Evolutionary conservation across 1,140 invertebrate species (phyloP), one percentile per base, ranked within the genome.

Genomic region (Psix sp.): DNA sequence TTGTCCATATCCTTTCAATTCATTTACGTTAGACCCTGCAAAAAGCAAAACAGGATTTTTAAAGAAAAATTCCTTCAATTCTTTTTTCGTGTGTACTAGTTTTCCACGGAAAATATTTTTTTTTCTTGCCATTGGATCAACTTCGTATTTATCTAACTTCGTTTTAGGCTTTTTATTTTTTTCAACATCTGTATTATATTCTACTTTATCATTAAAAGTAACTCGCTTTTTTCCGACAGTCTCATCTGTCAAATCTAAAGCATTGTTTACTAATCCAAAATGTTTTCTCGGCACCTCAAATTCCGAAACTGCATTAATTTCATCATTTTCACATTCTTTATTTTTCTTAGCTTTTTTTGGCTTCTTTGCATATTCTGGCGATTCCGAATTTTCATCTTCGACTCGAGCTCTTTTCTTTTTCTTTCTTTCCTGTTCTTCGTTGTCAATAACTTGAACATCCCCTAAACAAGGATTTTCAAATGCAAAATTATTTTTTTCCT

Each of bases 81-180:
- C 63, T 42, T 62, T 81, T 60, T 83, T 86, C 0, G 77, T 62
- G 35, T 65, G 17, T 38, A 35, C 26, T 14, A 63, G 29, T n/a
- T 18, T 68, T 36, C 48, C 10, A 1, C 33, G 56, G 11, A 26
- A 20, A 3, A 21, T 38, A 5, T 59, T 57, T 35, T 31, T 29
- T 5, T 21, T 38, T 42, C 40, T 45, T 5, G 13, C 5, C 10
- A 48, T 86, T n/a, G 70, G 66, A 60, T 78, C 81, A 10, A 87
- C 77, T 56, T 86, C 85, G 49, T 83, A 85, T 74, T 82, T 85
- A 48, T 86, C 85, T 7, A 86, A 68, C 45, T 78, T 86, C 5
- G 36, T 67, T n/a, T 56, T 78, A 15, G 63, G 74, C 11, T 80
- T 83, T 17, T 79, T 81, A 17, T 82, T 84, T 17, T 77, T 80